Evolutionary conservation across 2,888 invertebrate species (phyloP).

Genomic region (Apodemia duryi): DNA sequence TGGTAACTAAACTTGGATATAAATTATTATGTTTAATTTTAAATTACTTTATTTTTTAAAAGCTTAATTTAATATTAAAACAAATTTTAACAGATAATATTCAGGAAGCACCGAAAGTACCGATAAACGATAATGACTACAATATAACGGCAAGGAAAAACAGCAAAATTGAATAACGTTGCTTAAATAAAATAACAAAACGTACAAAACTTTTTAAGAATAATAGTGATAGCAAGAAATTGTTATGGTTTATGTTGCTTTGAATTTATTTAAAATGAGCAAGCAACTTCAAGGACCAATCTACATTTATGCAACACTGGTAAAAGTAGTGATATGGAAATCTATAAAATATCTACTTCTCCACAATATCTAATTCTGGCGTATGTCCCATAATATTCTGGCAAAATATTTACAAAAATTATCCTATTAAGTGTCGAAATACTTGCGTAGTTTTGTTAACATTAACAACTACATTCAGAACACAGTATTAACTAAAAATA

Average conservation of each 20-base stretch:
- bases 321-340: conserved; percentile 17
- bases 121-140: conserved; percentile 48
- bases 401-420: conserved; percentile 42
- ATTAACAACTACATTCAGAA: conserved; percentile 54
- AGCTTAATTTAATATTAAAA: conserved; percentile 64
- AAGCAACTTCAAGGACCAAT: conserved; percentile 2
- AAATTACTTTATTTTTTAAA: conserved; percentile 54
- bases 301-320: conserved; percentile 10
- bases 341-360: conserved; percentile 17
- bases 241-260: background rate
- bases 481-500: conserved; percentile 36
- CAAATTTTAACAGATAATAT: conserved; percentile 72
- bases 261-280: conserved; percentile 2
- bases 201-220: conserved; percentile 10
- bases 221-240: conserved; percentile 1
- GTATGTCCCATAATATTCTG: conserved; percentile 46
- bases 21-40: conserved; percentile 49
- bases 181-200: conserved; percentile 23
- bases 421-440: conserved; percentile 44
- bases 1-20: conserved; percentile 72
- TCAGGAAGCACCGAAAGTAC: conserved; percentile 73
- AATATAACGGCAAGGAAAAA: conserved; percentile 13
- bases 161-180: conserved; percentile 7
- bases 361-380: conserved; percentile 47
- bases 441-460: conserved; percentile 48